phyloP scores from a whole-genome alignment of 2,888 invertebrate genomes.

The Orthosia incerta region DNA sequence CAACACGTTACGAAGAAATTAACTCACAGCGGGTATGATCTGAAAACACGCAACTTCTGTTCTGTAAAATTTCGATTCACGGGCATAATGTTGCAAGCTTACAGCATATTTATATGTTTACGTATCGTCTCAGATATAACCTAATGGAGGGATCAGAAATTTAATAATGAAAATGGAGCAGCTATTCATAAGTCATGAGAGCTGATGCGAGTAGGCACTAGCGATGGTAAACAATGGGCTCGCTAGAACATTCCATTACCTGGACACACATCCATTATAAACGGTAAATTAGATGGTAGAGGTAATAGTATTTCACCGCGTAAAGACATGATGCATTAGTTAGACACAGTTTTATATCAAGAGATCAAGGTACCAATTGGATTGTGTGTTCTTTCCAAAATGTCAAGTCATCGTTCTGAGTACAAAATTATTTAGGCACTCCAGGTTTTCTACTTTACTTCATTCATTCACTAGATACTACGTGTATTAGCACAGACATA shows the following conservation, averaged over 20 bases:
- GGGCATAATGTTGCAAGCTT: conserved; percentile 34
- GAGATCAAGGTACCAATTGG: background rate
- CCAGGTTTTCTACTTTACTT: background rate
- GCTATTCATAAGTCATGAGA: conserved; percentile 31
- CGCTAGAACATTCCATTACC: conserved; percentile 41
- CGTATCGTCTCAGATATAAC: conserved; percentile 20
- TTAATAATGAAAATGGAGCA: conserved; percentile 19
- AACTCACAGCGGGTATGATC: conserved; percentile 31
- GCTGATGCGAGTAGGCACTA: conserved; percentile 20
- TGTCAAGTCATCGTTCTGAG: background rate
- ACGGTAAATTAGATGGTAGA: conserved; percentile 17
- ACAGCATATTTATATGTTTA: conserved; percentile 39
- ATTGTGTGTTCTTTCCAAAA: background rate
- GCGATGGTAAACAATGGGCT: conserved; percentile 23
- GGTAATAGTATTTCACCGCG: background rate
- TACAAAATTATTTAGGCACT: background rate
- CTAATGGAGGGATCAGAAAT: conserved; percentile 21
- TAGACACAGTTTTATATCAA: background rate
- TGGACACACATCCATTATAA: conserved; percentile 26
- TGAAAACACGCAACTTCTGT: conserved; percentile 32
- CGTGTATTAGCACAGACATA: too few relatives aligned
- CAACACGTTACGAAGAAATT: conserved; percentile 42
- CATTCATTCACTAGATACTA: too few relatives aligned
- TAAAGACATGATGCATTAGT: conserved; percentile 12
- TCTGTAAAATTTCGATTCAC: conserved; percentile 54